Evolutionary conservation across 2,888 invertebrate genomes (phyloP), one percentile per base, ranked within the genome.

Genomic region (Clepsis dumicolana): DNA sequence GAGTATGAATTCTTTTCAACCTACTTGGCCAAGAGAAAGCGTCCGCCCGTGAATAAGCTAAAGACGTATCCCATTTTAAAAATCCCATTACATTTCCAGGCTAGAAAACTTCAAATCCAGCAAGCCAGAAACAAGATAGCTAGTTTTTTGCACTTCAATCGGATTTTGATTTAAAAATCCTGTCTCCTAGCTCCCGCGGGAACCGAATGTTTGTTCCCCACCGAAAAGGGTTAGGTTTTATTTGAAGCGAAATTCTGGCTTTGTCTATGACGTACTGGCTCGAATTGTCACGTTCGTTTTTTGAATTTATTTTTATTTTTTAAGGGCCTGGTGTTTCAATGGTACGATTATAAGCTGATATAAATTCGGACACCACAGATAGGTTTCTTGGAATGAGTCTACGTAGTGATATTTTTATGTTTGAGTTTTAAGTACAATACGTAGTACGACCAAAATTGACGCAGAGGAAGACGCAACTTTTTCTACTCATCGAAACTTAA

Each of bases 101-200:
- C 50, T 62, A 63, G 67, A 63, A 56, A 62, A 67, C 56, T 67
- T 27, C 48, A 61, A 62, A 67, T 62, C 66, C 66, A 66, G 62
- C 62, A 67, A 68, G 57, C 63, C 67, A 59, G 67, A 64, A 67
- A 68, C 63, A 63, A 68, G 68, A 68, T 68, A 59, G 52, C 67
- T 62, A n/a, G 68, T 50, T 68, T 63, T 64, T 64, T 62, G 63
- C 59, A 68, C 68, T 68, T 64, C 64, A 68, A 68, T 68, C 63
- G 68, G 52, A 68, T 68, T 68, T 68, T 68, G 68, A 64, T 68
- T 64, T 68, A 64, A 68, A 68, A 68, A 68, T 68, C 68, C 68
- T 32, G 63, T 53, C 57, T 62, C 61, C 57, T n/a, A 35, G 29
- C 4, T 38, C 63, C 64, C 68, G 4, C n/a, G 68, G 57, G 68